Percentiles rank a stretch among this genome's conserved stretches.
Conservation (phyloP, 2,888 invertebrate genomes). For the Dysmachus trigonus region DNA sequence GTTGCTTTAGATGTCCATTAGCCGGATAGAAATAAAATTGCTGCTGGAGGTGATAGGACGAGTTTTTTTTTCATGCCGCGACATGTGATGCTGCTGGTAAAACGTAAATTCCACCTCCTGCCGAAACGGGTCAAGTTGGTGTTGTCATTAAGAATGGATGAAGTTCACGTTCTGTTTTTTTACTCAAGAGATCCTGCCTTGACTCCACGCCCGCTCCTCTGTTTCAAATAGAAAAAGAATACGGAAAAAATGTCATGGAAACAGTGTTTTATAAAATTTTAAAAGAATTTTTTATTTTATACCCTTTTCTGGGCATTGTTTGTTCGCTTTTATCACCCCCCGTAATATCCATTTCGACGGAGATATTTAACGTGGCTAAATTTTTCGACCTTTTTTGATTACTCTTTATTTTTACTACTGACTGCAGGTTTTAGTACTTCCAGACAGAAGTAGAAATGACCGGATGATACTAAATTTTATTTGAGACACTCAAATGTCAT, state of each 20-base stretch:
- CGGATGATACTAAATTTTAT: neutral
- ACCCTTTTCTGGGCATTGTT: neutral
- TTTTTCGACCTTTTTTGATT: neutral
- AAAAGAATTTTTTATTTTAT: conserved; percentile 5
- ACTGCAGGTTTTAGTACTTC: neutral
- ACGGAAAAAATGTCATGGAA: neutral
- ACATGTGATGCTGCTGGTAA: conserved; percentile 62
- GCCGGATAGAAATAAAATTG: neutral
- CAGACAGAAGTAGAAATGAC: neutral
- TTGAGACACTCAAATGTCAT: neutral
- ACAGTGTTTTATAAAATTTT: neutral
- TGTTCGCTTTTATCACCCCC: neutral
- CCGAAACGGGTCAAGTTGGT: conserved; percentile 64
- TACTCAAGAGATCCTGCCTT: conserved; percentile 61
- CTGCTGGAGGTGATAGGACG: neutral
- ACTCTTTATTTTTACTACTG: neutral
- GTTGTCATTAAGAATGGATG: conserved; percentile 65
- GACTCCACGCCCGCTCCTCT: conserved; percentile 66
- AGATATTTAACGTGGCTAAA: conserved; percentile 11
- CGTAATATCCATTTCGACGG: neutral
- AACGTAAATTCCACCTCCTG: conserved; percentile 59
- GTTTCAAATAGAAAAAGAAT: conserved; percentile 48
- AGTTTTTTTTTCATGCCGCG: conserved; percentile 54
- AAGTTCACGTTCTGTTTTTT: conserved; percentile 62
- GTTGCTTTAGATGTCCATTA: neutral